Conservation (phyloP, 2,888 invertebrate genomes). For the Amphiduros pacificus region DNA sequence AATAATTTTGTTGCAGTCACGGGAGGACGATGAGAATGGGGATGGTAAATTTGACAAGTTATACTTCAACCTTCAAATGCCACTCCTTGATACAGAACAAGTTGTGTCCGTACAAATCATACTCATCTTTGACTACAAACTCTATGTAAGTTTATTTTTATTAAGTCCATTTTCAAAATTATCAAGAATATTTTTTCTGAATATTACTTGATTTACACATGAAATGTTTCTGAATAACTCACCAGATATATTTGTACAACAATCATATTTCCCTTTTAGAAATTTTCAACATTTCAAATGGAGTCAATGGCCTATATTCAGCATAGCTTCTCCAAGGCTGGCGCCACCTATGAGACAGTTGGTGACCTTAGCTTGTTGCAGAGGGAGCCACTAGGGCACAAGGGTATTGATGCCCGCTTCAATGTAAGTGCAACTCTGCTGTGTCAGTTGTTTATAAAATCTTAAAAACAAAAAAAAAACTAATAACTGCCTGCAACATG, state of each 20-base stretch:
- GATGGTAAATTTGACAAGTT: conserved; percentile 71
- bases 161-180: background rate
- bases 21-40: conserved; percentile 69
- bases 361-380: conserved; percentile 62
- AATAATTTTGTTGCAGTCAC: conserved; percentile 64
- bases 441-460: background rate
- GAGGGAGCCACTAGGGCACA: conserved; percentile 57
- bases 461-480: background rate
- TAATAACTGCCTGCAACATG: no score
- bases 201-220: no score
- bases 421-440: conserved; percentile 51
- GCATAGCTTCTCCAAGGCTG: conserved; percentile 54
- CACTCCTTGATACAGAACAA: conserved; percentile 62
- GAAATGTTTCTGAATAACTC: no score
- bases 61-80: conserved; percentile 66
- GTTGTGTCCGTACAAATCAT: conserved; percentile 66
- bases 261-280: conserved; percentile 45
- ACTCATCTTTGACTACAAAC: conserved; percentile 59
- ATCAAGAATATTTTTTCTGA: background rate
- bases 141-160: conserved; percentile 64
- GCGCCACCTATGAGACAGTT: conserved; percentile 57
- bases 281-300: conserved; percentile 61
- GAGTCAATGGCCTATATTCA: conserved; percentile 61
- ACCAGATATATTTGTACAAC: no score
- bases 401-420: conserved; percentile 64